Evolutionary conservation across 2,113 vertebrate species (phyloP), one percentile per base, ranked within the genome.

Genomic region (Callionymus lyra): DNA sequence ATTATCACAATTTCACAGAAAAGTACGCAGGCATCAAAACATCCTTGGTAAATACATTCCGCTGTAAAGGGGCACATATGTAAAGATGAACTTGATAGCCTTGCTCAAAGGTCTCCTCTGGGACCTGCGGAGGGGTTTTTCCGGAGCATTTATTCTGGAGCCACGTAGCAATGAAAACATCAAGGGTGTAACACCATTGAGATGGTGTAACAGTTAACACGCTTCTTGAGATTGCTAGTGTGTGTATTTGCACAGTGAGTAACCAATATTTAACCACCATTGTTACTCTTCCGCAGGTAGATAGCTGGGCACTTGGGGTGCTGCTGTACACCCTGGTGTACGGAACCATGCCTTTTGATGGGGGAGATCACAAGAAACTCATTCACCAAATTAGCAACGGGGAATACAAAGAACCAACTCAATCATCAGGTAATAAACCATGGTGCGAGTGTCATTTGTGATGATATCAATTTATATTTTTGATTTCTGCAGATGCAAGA

Each of bases 351-450:
- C 95, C 95, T 19, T 98, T 99, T 50, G 94, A 97, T 62, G 95
- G 95, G 50, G 93, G 91, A 1, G 91, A 99, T 84, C 93, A 98
- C 83, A 95, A 91, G 77, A 95, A 91, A 77, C 92, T 99, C 77
- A 96, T 97, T 67, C 89, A 91, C 50, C 95, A 99, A 85, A 99
- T 99, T 80, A 99, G 92, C 88, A 97, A 89, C 8, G 94, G 95
- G 63, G 94, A 99, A 41, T 99, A 99, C 84, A 90, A 90, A 70
- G 95, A 99, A 61, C 95, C 95, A 34, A 92, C 94, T 2, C 94
- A 97, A 82, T 91, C 95, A 42, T 99, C 95, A 90, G 95, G 95
- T 99, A 87, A 18, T 16, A 10, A 19, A 21, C 8, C 21, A 27
- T 27, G 4, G 21, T 40, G 6, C 6, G 10, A 17, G 18, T 4